These are phyloP conservation scores for Gallinago solitaria DNA, from an alignment of 2,797 vertebrate species.

Conservation along the genomic window DNA sequence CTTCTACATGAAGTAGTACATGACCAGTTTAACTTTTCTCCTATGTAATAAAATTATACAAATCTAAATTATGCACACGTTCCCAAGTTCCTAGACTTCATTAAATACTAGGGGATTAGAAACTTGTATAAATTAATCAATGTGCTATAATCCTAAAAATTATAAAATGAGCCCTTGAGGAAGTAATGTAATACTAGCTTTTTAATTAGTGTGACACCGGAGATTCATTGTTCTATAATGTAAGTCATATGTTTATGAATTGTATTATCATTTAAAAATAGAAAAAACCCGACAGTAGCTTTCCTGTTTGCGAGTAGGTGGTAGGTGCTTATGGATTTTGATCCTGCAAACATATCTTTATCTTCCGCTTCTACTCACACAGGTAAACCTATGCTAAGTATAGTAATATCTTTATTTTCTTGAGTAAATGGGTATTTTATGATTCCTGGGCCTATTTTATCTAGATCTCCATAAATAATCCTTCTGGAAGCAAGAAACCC, in stretches of 20 bases:
- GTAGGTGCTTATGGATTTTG: background rate
- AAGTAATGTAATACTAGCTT: constrained; percentile 78
- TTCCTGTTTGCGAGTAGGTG: background rate
- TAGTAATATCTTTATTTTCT: background rate
- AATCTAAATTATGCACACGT: constrained; percentile 75
- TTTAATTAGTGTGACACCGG: constrained; percentile 80
- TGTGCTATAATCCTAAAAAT: constrained; percentile 82
- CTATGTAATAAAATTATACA: constrained; percentile 76
- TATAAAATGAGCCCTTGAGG: constrained; percentile 81
- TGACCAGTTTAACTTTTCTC: constrained; percentile 62
- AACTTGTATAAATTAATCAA: constrained; percentile 84
- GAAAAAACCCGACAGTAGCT: background rate
- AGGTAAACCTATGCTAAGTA: background rate
- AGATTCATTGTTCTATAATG: constrained; percentile 73
- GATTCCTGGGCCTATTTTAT: background rate
- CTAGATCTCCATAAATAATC: background rate
- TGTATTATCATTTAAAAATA: constrained; percentile 49
- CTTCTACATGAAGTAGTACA: constrained; percentile 47
- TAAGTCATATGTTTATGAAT: constrained; percentile 73
- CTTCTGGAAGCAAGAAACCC: background rate
- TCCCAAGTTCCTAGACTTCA: constrained; percentile 78
- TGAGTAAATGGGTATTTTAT: background rate
- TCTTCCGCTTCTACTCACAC: background rate
- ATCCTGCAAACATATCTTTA: background rate
- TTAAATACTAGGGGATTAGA: constrained; percentile 82